Percentiles rank a stretch among this genome's conserved stretches.
Conservation (phyloP, 2,888 invertebrate species). For the Callosobruchus maculatus region DNA sequence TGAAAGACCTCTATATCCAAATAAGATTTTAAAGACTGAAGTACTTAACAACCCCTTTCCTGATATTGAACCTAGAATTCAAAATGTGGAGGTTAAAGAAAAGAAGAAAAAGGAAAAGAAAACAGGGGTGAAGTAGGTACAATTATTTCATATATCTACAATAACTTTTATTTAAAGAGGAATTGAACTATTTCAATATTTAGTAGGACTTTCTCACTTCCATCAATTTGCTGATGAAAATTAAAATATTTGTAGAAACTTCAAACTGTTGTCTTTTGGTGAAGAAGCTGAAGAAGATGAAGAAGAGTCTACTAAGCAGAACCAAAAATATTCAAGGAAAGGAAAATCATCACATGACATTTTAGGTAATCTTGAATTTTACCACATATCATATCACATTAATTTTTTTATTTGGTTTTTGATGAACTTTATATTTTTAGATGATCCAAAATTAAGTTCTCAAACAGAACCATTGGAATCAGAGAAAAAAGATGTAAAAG, state of each 20-base stretch:
- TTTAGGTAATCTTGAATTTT: slow-evolving; percentile 44
- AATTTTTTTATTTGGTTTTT: no score
- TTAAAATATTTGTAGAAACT: slow-evolving; percentile 67
- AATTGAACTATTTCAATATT: neutral
- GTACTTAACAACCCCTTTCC: slow-evolving; percentile 88
- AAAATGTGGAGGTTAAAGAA: slow-evolving; percentile 30
- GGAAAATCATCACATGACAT: slow-evolving; percentile 95
- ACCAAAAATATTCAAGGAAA: slow-evolving; percentile 69
- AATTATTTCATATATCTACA: no score
- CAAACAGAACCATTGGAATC: slow-evolving; percentile 51
- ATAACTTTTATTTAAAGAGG: no score
- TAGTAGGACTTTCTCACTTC: no score
- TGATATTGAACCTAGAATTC: slow-evolving; percentile 78
- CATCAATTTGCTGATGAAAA: neutral
- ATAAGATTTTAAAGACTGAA: slow-evolving; percentile 76
- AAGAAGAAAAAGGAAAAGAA: slow-evolving; percentile 56
- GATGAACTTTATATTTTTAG: slow-evolving; percentile 30
- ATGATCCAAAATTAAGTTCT: slow-evolving; percentile 87
- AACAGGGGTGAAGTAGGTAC: slow-evolving; percentile 64
- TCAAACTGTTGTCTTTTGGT: slow-evolving; percentile 93
- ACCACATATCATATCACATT: no score
- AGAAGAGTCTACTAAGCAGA: slow-evolving; percentile 65
- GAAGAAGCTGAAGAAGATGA: slow-evolving; percentile 96
- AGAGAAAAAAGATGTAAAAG: slow-evolving; percentile 34
- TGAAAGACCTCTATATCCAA: slow-evolving; percentile 84